phyloP scores from a whole-genome alignment of 2,113 vertebrate species.

The Percopsis transmontana region DNA sequence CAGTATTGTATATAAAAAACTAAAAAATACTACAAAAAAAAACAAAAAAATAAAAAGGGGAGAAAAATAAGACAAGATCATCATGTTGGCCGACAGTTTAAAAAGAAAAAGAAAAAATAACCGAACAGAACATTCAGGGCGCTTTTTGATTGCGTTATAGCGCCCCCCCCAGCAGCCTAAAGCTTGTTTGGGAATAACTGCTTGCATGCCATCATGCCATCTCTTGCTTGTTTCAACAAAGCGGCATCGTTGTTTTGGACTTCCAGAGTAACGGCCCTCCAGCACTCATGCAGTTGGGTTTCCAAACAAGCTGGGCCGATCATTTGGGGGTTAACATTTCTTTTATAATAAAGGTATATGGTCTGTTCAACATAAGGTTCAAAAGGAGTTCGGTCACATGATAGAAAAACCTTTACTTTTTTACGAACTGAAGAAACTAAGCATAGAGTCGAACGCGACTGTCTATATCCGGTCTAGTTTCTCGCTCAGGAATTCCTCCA shows the following conservation, averaged over 20 bases:
- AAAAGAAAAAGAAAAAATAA: neutral
- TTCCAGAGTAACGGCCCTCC: too few relatives aligned
- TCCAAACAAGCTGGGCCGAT: too few relatives aligned
- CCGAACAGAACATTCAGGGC: neutral
- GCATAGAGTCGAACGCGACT: neutral
- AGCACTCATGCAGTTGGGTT: neutral
- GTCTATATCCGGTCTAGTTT: constrained; percentile 91
- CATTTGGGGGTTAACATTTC: too few relatives aligned
- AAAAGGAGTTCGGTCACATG: neutral
- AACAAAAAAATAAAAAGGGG: constrained; percentile 23
- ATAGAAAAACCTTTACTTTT: neutral
- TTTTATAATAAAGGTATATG: too few relatives aligned
- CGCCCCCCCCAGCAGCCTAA: too few relatives aligned
- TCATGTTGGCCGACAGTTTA: neutral
- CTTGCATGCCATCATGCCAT: too few relatives aligned
- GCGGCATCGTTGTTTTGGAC: too few relatives aligned
- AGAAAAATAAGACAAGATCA: neutral
- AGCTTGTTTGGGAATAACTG: too few relatives aligned
- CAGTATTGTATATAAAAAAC: constrained; percentile 23
- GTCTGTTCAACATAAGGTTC: neutral
- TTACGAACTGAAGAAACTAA: neutral
- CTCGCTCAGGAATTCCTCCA: constrained; percentile 97
- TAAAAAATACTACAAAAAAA: constrained; percentile 45
- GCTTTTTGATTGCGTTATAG: too few relatives aligned
- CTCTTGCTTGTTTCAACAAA: too few relatives aligned